These are phyloP conservation scores for Corvus hawaiiensis DNA, from an alignment of 2,113 vertebrate species.

Conservation along the genomic window DNA sequence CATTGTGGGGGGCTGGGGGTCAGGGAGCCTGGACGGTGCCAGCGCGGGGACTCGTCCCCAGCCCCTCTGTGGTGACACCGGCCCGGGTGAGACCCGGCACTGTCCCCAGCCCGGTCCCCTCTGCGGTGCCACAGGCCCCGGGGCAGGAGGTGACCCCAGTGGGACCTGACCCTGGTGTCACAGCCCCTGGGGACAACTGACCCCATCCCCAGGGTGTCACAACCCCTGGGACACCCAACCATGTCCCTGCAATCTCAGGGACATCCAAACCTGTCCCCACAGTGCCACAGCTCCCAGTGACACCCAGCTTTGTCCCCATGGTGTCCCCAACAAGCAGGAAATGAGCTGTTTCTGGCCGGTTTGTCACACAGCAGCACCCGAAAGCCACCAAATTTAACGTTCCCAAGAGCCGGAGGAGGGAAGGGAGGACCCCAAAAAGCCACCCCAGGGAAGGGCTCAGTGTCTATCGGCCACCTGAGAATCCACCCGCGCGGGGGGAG, in stretches of 20 bases:
- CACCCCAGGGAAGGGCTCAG: neutral
- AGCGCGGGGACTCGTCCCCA: fast-evolving
- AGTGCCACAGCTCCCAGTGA: neutral
- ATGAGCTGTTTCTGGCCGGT: fast-evolving
- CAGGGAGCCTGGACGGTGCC: fast-evolving
- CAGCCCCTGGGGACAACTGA: neutral
- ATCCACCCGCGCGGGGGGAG: neutral
- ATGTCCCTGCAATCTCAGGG: neutral
- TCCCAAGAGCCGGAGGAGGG: fast-evolving
- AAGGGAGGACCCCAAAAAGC: neutral
- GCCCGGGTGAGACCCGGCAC: neutral
- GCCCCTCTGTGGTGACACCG: neutral
- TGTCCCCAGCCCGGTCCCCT: neutral
- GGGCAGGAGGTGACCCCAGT: neutral
- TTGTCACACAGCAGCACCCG: neutral
- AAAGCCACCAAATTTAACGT: neutral
- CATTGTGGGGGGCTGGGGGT: neutral
- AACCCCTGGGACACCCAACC: neutral
- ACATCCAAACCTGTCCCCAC: neutral
- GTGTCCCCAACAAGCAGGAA: neutral
- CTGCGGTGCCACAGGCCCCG: neutral
- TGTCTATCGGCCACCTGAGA: neutral
- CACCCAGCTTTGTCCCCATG: fast-evolving
- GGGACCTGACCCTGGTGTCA: neutral
- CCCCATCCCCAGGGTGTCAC: neutral